Conservation (phyloP, 2,797 vertebrate species). For the Schizopygopsis pylzovi region DNA sequence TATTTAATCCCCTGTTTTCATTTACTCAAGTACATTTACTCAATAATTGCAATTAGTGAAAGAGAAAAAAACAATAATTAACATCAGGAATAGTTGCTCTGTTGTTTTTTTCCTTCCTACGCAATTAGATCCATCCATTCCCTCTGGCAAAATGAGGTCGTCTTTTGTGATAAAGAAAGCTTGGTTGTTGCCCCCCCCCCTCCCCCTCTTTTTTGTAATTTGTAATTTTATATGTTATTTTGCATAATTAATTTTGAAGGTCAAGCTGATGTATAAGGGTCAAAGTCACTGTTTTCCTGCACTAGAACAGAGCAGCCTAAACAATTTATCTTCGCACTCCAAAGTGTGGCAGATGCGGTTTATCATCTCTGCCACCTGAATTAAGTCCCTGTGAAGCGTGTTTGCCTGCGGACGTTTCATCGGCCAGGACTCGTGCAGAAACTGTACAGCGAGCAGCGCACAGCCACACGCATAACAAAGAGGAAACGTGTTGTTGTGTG, state of each 20-base stretch:
- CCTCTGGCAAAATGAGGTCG: conserved; percentile 52
- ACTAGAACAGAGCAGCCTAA: conserved; percentile 52
- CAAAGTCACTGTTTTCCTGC: conserved; percentile 63
- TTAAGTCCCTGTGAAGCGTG: conserved; percentile 61
- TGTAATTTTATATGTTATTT: conserved; percentile 33
- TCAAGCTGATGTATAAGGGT: conserved; percentile 71
- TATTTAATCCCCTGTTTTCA: conserved; percentile 41
- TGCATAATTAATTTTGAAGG: conserved; percentile 77
- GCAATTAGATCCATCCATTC: conserved; percentile 33
- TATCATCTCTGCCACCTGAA: conserved; percentile 65
- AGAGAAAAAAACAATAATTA: conserved; percentile 52
- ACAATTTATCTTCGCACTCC: conserved; percentile 66
- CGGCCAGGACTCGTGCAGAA: conserved; percentile 57
- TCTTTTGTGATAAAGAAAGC: conserved; percentile 67
- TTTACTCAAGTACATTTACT: conserved; percentile 46
- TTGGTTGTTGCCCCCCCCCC: conserved; percentile 57
- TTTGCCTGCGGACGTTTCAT: conserved; percentile 61
- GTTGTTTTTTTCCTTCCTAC: conserved; percentile 23
- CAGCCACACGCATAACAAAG: conserved; percentile 56
- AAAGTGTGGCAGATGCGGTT: conserved; percentile 46
- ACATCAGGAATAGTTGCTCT: conserved; percentile 55
- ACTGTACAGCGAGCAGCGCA: conserved; percentile 49
- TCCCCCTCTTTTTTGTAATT: neutral
- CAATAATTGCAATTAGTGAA: conserved; percentile 48
- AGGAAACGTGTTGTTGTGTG: conserved; percentile 50